These are phyloP conservation scores for Idaea aversata DNA, from an alignment of 2,888 invertebrate species.

Conservation along the genomic window DNA sequence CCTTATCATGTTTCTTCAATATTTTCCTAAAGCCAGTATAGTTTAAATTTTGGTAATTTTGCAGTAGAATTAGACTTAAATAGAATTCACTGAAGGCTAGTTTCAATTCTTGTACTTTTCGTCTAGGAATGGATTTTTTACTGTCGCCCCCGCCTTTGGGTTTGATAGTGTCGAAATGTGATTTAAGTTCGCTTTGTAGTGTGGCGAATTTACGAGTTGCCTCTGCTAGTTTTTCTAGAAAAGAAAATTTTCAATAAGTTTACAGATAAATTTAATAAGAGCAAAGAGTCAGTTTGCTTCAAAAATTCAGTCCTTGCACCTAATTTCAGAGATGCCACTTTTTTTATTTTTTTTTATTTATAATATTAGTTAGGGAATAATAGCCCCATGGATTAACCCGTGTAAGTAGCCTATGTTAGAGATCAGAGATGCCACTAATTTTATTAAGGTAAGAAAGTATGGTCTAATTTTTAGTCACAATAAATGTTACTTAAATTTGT, in stretches of 20 bases:
- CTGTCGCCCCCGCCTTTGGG: slow-evolving; percentile 66
- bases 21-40: slow-evolving; percentile 99
- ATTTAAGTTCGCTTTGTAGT: slow-evolving; percentile 91
- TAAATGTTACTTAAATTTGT: no score
- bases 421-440: no score
- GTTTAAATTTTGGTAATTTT: slow-evolving; percentile 99
- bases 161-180: slow-evolving; percentile 79
- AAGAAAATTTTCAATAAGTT: not conserved
- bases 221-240: slow-evolving; percentile 95
- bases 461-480: no score
- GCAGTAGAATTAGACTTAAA: slow-evolving; percentile 95
- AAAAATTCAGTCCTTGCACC: no score
- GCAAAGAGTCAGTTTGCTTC: no score
- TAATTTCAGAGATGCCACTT: no score
- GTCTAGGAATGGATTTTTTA: slow-evolving; percentile 82
- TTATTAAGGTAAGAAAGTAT: no score
- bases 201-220: slow-evolving; percentile 96
- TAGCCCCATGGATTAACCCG: no score
- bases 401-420: no score
- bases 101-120: slow-evolving; percentile 95
- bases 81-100: slow-evolving; percentile 99
- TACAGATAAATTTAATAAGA: not conserved
- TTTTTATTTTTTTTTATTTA: no score
- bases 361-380: no score
- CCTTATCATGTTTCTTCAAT: slow-evolving; percentile 99